phyloP scores from a whole-genome alignment of 1,140 invertebrate genomes.

The Trinorchestia longiramus region DNA sequence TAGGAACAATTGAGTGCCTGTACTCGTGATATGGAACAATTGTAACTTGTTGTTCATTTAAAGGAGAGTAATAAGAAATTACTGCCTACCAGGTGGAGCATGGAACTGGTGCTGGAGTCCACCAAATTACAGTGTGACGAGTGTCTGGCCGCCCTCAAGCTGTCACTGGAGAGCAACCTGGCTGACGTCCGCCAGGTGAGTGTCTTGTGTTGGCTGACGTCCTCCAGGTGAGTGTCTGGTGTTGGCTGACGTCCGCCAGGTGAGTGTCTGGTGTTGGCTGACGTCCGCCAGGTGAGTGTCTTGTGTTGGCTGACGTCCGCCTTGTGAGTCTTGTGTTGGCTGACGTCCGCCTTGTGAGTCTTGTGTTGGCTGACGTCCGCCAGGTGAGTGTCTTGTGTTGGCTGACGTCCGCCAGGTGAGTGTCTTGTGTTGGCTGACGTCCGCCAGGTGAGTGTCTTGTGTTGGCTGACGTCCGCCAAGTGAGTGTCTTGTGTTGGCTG shows the following conservation, averaged over 20 bases:
- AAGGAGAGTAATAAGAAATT: not conserved
- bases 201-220: not conserved
- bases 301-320: not conserved
- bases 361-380: not conserved
- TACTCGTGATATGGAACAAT: no score
- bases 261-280: not conserved
- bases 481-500: no score
- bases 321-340: not conserved
- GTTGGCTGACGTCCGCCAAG: no score
- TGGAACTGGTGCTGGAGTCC: conserved; percentile 21
- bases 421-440: no score
- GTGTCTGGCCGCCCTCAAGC: conserved; percentile 19
- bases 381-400: no score
- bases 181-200: conserved; percentile 72
- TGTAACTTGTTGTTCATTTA: not conserved
- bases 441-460: no score
- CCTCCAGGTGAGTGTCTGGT: not conserved
- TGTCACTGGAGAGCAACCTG: conserved; percentile 69
- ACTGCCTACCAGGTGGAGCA: conserved; percentile 4
- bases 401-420: not conserved
- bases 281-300: not conserved
- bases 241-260: not conserved
- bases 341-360: not conserved
- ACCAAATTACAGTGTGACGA: conserved; percentile 29
- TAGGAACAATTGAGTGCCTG: no score